Base-by-base conservation (phyloP, 2,888 invertebrate species). In the Sinotaia quadrata region DNA sequence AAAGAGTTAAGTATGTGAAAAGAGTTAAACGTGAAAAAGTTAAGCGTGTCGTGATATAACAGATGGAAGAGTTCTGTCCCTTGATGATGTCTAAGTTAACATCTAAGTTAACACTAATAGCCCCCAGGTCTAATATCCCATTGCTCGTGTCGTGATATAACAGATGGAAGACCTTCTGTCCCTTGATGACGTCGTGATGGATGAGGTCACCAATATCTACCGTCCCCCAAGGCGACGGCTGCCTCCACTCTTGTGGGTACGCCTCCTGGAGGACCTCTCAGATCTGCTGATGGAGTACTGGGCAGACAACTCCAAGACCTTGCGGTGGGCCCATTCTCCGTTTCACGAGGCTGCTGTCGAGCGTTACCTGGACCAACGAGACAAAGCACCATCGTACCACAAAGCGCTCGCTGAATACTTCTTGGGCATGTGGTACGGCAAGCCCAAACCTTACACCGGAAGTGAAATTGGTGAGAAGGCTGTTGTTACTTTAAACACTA, bases 161-260 rank as follows among this genome's bases (percentile, higher is more conserved):
- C 95, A 96, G 89, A 93, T 94, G 87, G 89, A 94, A 81, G 94
- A 89, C 67, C 73, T 89, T 3, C 76, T 89, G 29, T 88, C 88
- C 2, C 78, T 88, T 41, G 88, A 89, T 68, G 87, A 84, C 15
- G 77, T 74, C 24, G 81, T 82, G 0, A 83, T 82, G 79, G 80
- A 78, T 21, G 83, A 84, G 31, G 75, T 83, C 18, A 59, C 70
- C 27, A 61, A 72, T 4, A 59, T 72, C 8, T 73, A 76, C 70
- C 69, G 71, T n/a, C 77, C 78, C 10, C 71, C 78, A 3, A 71
- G 74, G 21, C 73, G 85, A n/a, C 74, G 87, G n/a, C 67, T 84
- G 27, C 86, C 87, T 5, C 73, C 79, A 0, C 60, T 85, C 21
- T 57, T 83, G n/a, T 84, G 84, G 84, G 66, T 81, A 4, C 73